Evolutionary conservation across 2,888 invertebrate genomes (phyloP), one percentile per base, ranked within the genome.

Genomic region (Lagria hirta): DNA sequence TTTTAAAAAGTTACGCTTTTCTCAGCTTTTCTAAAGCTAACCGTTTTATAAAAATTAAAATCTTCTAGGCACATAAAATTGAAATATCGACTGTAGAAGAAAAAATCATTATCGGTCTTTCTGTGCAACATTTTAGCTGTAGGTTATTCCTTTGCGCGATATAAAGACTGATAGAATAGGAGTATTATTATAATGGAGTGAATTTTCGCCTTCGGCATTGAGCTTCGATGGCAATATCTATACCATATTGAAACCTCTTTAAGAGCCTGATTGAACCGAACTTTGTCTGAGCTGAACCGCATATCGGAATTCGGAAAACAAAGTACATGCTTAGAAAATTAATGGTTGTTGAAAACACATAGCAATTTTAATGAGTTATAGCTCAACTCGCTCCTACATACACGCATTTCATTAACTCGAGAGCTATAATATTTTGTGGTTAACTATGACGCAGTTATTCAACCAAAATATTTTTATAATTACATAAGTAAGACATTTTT

Each of bases 21-120:
- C n/a, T n/a, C n/a, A n/a, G n/a, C n/a, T n/a, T n/a, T n/a, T n/a
- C n/a, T n/a, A n/a, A n/a, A n/a, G n/a, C n/a, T n/a, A n/a, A n/a
- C n/a, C n/a, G n/a, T n/a, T n/a, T n/a, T n/a, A n/a, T n/a, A n/a
- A n/a, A n/a, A n/a, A n/a, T n/a, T n/a, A n/a, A n/a, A n/a, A n/a
- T n/a, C n/a, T n/a, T n/a, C n/a, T n/a, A n/a, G n/a, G n/a, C n/a
- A n/a, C n/a, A 52, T 57, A 58, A 55, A 57, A 55, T 57, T 51
- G 57, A 54, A 57, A 58, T 58, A n/a, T n/a, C n/a, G n/a, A n/a
- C n/a, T 55, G 55, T 54, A 55, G 49, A 54, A 44, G 49, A 53
- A 52, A 57, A 54, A 55, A 53, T 47, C 51, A 54, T 54, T 56
- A 54, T 54, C 54, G 48, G 24, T 20, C 40, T 43, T 46, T 40